Evolutionary conservation across 1,140 invertebrate species (phyloP), one percentile per base, ranked within the genome.

Genomic region (Gerris buenoi): DNA sequence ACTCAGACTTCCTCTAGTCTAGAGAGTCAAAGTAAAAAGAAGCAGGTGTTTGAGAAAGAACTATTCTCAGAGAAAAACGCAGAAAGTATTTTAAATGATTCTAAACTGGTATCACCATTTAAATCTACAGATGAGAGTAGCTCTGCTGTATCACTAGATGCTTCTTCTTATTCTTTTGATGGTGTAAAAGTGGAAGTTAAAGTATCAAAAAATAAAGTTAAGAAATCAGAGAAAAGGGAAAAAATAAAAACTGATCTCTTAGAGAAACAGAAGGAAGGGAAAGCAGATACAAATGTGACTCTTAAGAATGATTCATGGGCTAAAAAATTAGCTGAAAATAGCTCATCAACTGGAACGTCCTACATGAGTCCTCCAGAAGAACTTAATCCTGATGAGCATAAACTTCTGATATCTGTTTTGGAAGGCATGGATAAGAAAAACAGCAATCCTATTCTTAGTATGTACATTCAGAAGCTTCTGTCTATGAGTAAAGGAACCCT

Each of bases 351-450:
- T 29, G 63, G 59, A 1, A 66, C 68, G 3, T 69, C 68, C 1
- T 69, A 69, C 23, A 56, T 27, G 18, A 69, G 68, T 56, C 68
- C 65, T 1, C 68, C 68, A 2, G 27, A 25, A 2, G 56, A 27
- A 29, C 61, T 69, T 2, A 69, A 61, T 29, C 65, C 68, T 33
- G 46, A 46, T 15, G 58, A 69, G 23, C 27, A 66, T n/a, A 27
- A 59, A 23, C 28, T 66, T 15, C 27, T 69, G 22, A 65, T 28
- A 15, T n/a, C 61, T 26, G n/a, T 69, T 1, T 29, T 69, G 1
- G 26, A 22, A n/a, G 66, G 56, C 27, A 29, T 66, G 1, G 65
- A 63, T 1, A n/a, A 26, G 5, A 66, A 33, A 63, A 69, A 64
- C 60, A 57, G 56, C 22, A 69, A 69, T 27, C 68, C 68, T 2